Conservation (phyloP, 2,888 invertebrate genomes). For the Melanostoma scalare region DNA sequence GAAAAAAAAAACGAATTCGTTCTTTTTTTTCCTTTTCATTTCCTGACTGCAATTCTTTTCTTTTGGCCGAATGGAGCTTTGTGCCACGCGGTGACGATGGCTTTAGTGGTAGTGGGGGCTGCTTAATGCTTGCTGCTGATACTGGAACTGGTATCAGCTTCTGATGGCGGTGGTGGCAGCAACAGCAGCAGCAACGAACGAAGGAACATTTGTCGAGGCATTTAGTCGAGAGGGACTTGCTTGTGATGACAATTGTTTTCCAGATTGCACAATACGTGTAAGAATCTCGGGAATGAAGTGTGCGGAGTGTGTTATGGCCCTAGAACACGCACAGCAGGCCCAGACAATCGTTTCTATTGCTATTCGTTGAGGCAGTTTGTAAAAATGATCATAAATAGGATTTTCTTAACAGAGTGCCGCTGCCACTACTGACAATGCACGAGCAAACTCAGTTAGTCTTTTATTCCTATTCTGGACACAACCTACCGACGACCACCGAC, state of each 20-base stretch:
- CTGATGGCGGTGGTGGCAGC: neutral
- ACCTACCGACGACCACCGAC: neutral
- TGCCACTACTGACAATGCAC: conserved; percentile 6
- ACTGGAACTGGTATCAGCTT: conserved; percentile 8
- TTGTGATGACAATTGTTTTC: conserved; percentile 70
- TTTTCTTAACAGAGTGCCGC: conserved; percentile 27
- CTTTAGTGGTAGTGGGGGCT: neutral
- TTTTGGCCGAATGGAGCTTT: conserved; percentile 64
- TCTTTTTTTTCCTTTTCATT: conserved; percentile 55
- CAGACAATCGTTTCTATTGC: conserved; percentile 26
- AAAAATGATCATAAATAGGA: conserved; percentile 37
- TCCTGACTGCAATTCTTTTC: conserved; percentile 70
- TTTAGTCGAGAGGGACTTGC: conserved; percentile 62
- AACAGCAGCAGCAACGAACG: conserved; percentile 24
- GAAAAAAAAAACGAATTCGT: conserved; percentile 24
- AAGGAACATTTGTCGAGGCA: conserved; percentile 69
- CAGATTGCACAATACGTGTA: conserved; percentile 63
- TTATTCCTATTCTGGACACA: conserved; percentile 3
- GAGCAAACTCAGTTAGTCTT: neutral
- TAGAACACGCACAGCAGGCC: conserved; percentile 43
- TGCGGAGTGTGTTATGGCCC: conserved; percentile 49
- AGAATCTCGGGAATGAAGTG: conserved; percentile 48
- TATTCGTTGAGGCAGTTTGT: conserved; percentile 47
- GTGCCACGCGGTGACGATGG: conserved; percentile 36
- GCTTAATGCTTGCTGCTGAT: neutral